Base-by-base conservation (phyloP, 2,797 vertebrate genomes). In the Falco berigora region DNA sequence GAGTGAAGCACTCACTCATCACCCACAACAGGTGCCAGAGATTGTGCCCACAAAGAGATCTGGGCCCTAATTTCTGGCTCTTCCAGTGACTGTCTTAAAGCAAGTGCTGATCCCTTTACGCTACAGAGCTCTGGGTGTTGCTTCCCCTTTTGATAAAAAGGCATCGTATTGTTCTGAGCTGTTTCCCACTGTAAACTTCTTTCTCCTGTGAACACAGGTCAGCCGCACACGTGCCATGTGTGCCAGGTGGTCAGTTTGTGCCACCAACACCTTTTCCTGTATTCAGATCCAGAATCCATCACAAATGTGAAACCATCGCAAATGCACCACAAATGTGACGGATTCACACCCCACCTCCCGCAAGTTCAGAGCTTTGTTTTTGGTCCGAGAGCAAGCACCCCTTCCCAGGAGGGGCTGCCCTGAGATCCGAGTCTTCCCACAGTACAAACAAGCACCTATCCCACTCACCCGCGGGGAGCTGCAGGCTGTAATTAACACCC, bases 401-500 rank as follows among this genome's bases (percentile, higher is more conserved):
- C 8, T 23, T 92, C 82, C 62, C 19, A 34, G 34, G 22, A 53
- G 40, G 22, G 69, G 32, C 82, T 86, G 69, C 32, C 53, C 44
- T 52, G 24, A 67, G 63, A 80, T 12, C 53, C 53, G 61, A 25
- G 10, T 77, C 47, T 90, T 58, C 64, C 42, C 32, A 14, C 55
- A 40, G 38, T 30, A n/a, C 47, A 36, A 55, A 64, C 59, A 15
- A 55, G 44, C 63, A 55, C n/a, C 85, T 89, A 46, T 87, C 61
- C 36, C 89, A 25, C 64, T 95, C 61, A 13, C 44, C 66, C 1
- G 0, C 69, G 38, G 67, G 86, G 80, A 61, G 46, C 40, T 9
- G 2, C 52, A 90, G 69, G 69, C 87, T 96, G 82, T 95, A 95
- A 97, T 97, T 97, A 92, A 36, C 82, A 32, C 38, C 44, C 76